These are phyloP conservation scores for Pygocentrus nattereri DNA, from an alignment of 2,797 vertebrate species.

Conservation along the genomic window DNA sequence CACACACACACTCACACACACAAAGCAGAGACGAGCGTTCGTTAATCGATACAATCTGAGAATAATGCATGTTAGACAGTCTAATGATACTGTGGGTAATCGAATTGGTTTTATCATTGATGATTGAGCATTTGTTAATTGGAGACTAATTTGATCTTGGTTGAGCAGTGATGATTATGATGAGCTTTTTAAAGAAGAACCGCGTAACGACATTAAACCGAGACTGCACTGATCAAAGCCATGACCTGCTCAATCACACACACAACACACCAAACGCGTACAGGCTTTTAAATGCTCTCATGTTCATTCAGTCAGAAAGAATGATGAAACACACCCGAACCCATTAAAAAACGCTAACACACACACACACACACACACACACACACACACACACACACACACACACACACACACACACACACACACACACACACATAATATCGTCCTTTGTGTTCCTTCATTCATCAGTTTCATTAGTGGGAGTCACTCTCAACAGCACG, in stretches of 20 bases:
- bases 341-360: too few species aligned
- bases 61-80: conserved; percentile 64
- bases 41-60: conserved; percentile 62
- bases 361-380: too few species aligned
- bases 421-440: too few species aligned
- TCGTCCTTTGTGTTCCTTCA: too few species aligned
- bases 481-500: too few species aligned
- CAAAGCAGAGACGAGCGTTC: conserved; percentile 50
- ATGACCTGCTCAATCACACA: background rate
- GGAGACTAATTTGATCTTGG: conserved; percentile 59
- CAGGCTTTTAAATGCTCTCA: background rate
- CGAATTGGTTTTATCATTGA: conserved; percentile 57
- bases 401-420: too few species aligned
- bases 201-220: conserved; percentile 12
- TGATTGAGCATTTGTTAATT: conserved; percentile 60
- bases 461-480: too few species aligned
- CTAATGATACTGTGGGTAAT: conserved; percentile 64
- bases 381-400: too few species aligned
- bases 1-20: conserved; percentile 31
- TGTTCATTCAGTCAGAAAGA: too few species aligned
- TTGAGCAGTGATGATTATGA: conserved; percentile 46
- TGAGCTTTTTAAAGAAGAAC: conserved; percentile 21
- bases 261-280: too few species aligned
- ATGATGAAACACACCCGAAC: too few species aligned
- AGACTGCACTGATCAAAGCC: conserved; percentile 29